A percentile compares a stretch with the other conserved stretches of the same genome.
Evolutionary conservation across 2,888 invertebrate species (phyloP).

Genomic region (Harpagoxenus sublaevis): DNA sequence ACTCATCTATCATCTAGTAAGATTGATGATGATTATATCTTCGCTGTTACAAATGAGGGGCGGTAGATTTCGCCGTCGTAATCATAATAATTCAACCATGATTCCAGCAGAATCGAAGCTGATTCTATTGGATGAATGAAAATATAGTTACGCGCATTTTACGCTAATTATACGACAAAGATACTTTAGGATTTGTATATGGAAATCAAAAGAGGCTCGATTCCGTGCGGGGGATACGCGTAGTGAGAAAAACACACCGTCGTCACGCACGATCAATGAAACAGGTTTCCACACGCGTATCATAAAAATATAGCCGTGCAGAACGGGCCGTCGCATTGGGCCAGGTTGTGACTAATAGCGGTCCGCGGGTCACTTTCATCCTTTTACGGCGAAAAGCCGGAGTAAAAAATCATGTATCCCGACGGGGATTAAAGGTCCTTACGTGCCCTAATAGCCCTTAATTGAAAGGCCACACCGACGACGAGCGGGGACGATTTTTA

Average conservation of each 20-base stretch:
- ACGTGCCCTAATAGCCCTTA: slow-evolving; percentile 81
- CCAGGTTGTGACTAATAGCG: slow-evolving; percentile 76
- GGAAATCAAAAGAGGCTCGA: slow-evolving; percentile 39
- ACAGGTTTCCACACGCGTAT: slow-evolving; percentile 79
- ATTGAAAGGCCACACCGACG: slow-evolving; percentile 77
- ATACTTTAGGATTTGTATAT: not conserved
- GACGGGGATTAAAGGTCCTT: slow-evolving; percentile 78
- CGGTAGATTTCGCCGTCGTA: not conserved
- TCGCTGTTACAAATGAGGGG: not conserved
- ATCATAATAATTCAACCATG: not conserved
- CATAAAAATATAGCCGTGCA: slow-evolving; percentile 78
- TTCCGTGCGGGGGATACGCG: not conserved
- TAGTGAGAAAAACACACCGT: slow-evolving; percentile 57
- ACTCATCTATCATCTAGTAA: not conserved
- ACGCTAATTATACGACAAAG: slow-evolving; percentile 1
- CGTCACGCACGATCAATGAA: slow-evolving; percentile 72
- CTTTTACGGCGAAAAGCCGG: slow-evolving; percentile 74
- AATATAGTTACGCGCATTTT: not conserved
- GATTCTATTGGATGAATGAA: not conserved
- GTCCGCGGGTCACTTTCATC: slow-evolving; percentile 69
- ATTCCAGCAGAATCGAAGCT: not conserved
- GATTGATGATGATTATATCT: not conserved
- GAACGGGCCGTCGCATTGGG: slow-evolving; percentile 43
- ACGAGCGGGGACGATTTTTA: slow-evolving; percentile 65
- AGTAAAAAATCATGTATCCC: slow-evolving; percentile 79